Conservation (phyloP, 2,797 vertebrate species). For the Morelia viridis region DNA sequence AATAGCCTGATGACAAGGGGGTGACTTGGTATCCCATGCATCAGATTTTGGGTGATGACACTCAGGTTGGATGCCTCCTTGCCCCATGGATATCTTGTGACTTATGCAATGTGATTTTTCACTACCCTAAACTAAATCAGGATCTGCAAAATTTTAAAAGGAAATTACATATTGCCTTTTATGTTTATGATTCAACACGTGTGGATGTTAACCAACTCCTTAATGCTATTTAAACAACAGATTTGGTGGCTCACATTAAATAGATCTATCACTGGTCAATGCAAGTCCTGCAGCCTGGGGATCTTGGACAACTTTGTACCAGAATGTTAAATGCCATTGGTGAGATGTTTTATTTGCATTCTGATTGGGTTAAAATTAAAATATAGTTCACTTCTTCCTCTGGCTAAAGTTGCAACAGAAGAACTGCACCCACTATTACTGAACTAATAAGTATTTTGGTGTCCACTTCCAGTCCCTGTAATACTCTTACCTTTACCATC, state of each 20-base stretch:
- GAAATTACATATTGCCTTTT: neutral
- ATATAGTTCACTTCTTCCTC: neutral
- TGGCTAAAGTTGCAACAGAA: neutral
- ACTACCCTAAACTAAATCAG: neutral
- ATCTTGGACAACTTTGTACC: neutral
- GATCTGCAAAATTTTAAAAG: neutral
- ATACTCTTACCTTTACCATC: neutral
- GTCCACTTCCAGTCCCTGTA: neutral
- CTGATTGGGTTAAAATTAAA: neutral
- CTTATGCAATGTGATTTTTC: neutral
- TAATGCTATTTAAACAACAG: neutral
- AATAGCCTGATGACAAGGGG: neutral
- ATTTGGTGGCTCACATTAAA: neutral
- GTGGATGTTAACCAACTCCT: neutral
- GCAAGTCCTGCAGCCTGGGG: neutral
- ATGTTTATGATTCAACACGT: neutral
- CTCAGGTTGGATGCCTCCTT: neutral
- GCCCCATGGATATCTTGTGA: neutral
- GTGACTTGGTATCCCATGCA: neutral
- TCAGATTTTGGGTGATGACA: neutral
- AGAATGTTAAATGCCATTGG: neutral
- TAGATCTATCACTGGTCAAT: neutral
- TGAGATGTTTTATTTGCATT: neutral
- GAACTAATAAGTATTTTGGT: neutral
- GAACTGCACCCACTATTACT: neutral